Percentiles rank a stretch among this genome's conserved stretches.
Conservation (phyloP, 2,888 invertebrate genomes). For the Cephus rjabovi region DNA sequence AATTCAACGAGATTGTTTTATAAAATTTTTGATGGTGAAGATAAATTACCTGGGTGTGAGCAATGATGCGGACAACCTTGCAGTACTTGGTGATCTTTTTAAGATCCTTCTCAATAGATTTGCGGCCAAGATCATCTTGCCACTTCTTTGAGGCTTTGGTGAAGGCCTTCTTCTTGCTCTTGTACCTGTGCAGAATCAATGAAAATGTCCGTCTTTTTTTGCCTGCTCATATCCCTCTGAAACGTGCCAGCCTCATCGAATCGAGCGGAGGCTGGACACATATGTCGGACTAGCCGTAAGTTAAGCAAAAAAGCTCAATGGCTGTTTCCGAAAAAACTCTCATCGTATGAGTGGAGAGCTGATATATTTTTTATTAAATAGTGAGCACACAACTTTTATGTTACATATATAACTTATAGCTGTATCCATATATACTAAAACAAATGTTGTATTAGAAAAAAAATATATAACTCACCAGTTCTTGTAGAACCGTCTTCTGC, state of each 20-base stretch:
- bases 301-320: conserved; percentile 32
- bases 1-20: neutral
- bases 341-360: conserved; percentile 65
- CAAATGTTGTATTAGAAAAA: conserved; percentile 6
- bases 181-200: conserved; percentile 81
- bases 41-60: conserved; percentile 91
- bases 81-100: conserved; percentile 99
- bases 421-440: neutral
- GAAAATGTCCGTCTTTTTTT: conserved; percentile 41
- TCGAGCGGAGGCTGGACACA: conserved; percentile 62
- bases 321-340: conserved; percentile 58
- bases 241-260: conserved; percentile 61
- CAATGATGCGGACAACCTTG: conserved; percentile 94
- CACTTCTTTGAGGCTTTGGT: conserved; percentile 98
- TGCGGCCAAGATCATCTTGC: conserved; percentile 96
- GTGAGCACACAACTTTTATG: conserved; percentile 20
- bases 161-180: conserved; percentile 99
- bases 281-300: conserved; percentile 49
- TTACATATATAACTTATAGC: conserved; percentile 19
- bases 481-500: conserved; percentile 98
- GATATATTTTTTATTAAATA: conserved; percentile 28
- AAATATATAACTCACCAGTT: conserved; percentile 84
- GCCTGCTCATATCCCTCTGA: conserved; percentile 33
- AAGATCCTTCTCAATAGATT: conserved; percentile 96
- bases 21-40: neutral